A percentile compares a stretch with the other conserved stretches of the same genome.
Conservation (phyloP, 1,140 invertebrate genomes). For the Xylocopa sonorina region DNA sequence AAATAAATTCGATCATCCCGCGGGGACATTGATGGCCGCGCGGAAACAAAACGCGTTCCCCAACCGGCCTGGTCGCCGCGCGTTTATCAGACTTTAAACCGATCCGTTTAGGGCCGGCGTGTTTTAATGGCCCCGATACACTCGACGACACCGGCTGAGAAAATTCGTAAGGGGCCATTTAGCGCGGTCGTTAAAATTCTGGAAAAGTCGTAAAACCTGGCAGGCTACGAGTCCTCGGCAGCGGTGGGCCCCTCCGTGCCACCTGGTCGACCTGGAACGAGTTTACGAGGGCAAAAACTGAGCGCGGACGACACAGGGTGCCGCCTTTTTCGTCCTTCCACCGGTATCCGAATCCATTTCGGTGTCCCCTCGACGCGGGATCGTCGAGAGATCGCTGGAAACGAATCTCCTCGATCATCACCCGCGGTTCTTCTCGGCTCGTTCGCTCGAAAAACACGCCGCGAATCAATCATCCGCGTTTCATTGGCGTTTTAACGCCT, state of each 20-base stretch:
- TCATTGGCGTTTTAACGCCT: too few species aligned
- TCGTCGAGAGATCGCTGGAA: too few species aligned
- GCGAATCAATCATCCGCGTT: too few species aligned
- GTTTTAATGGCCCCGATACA: constrained; percentile 40
- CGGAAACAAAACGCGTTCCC: background rate
- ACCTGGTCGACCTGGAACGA: constrained; percentile 50
- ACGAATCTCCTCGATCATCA: too few species aligned
- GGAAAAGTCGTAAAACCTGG: constrained; percentile 77
- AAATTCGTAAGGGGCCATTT: constrained; percentile 64
- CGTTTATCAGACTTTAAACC: constrained; percentile 41
- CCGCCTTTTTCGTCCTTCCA: constrained; percentile 60
- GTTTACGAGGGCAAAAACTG: constrained; percentile 76
- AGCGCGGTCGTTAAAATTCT: constrained; percentile 78
- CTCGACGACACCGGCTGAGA: constrained; percentile 27
- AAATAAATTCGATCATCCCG: background rate
- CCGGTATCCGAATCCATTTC: constrained; percentile 39
- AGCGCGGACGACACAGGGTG: constrained; percentile 63
- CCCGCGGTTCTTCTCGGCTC: too few species aligned
- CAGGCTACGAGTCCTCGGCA: constrained; percentile 19
- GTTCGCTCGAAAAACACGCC: too few species aligned
- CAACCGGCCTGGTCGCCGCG: background rate
- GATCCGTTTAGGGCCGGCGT: constrained; percentile 21
- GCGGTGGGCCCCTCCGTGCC: constrained; percentile 31
- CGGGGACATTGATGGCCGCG: background rate
- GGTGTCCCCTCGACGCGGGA: background rate